Base-by-base conservation (phyloP, 2,797 vertebrate genomes). In the Anguilla megastoma region DNA sequence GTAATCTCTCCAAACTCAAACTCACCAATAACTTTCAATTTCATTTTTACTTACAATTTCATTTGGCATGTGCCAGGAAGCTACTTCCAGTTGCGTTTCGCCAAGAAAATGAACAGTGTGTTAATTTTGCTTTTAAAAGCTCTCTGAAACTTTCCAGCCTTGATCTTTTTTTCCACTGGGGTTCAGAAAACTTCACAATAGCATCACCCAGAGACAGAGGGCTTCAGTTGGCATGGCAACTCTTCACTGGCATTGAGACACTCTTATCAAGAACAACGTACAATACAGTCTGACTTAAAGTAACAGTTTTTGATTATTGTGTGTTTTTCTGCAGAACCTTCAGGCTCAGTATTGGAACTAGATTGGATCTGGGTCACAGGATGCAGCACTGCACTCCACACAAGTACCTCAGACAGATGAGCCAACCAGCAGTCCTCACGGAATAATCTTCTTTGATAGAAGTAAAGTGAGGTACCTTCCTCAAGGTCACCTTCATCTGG, bases 1-100 rank as follows among this genome's bases (percentile, higher is more conserved):
- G 93, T 91, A 91, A 95, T 50, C 79, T n/a, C 79, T 50, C 79
- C 79, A 33, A 82, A 12, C 36, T 21, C 36, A 80, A 80, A 45
- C 79, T n/a, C 24, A n/a, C 41, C 16, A 14, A 12, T 76, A 6
- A 10, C 76, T 48, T 41, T 45, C 41, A 50, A 50, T 50, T 48
- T 82, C 24, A 50, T 50, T 82, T 82, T 36, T 41, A 79, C 36
- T 45, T 76, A 76, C 27, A 76, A 69, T n/a, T 69, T 69, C 63
- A 69, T 27, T 69, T 27, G n/a, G 6, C 24, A 27, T 27, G 5
- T 69, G 24, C 63, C 63, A 33, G 4, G 30, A 80, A 80, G 10
- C 6, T 82, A n/a, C 30, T 74, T 74, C 69, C 30, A 50, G 63
- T 33, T 85, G 36, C 24, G n/a, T 27, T 5, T 66, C 18, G 41